These are phyloP conservation scores for Andrena flavipes DNA, from an alignment of 2,888 invertebrate species.

Conservation along the genomic window DNA sequence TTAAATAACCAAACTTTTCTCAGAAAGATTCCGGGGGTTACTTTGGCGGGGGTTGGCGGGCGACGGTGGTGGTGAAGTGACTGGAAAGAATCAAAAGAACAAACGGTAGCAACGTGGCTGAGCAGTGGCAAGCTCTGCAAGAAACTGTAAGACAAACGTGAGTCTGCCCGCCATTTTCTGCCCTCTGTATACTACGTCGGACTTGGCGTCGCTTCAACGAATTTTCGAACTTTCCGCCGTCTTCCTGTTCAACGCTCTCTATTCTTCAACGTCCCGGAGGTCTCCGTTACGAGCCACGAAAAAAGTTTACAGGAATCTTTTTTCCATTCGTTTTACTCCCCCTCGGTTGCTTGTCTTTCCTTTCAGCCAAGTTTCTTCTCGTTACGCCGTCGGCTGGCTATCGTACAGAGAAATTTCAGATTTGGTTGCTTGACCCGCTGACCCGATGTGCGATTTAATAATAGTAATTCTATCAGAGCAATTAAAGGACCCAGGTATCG, in stretches of 20 bases:
- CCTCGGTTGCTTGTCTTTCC: conserved; percentile 39
- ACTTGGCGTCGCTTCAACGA: conserved; percentile 80
- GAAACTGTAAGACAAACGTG: conserved; percentile 83
- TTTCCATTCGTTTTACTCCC: conserved; percentile 20
- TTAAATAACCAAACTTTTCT: conserved; percentile 82
- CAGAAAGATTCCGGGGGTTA: conserved; percentile 68
- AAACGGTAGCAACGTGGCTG: conserved; percentile 72
- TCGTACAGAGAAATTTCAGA: conserved; percentile 58
- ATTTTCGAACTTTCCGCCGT: conserved; percentile 78
- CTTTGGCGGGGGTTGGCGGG: conserved; percentile 60
- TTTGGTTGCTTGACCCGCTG: conserved; percentile 34
- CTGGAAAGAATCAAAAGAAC: conserved; percentile 81
- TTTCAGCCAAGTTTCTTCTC: conserved; percentile 72
- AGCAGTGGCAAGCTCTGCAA: conserved; percentile 66
- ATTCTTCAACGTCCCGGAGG: conserved; percentile 56
- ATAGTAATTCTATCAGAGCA: too few species aligned
- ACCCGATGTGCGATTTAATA: conserved; percentile 29
- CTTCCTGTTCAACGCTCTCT: conserved; percentile 57
- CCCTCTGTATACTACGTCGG: conserved; percentile 72
- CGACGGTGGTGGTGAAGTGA: conserved; percentile 71
- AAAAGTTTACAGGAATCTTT: conserved; percentile 63
- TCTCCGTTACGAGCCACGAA: conserved; percentile 38
- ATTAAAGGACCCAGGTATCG: too few species aligned
- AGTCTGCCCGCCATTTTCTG: conserved; percentile 78
- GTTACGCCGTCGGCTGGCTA: conserved; percentile 75